Evolutionary conservation across 2,113 vertebrate genomes (phyloP), one percentile per base, ranked within the genome.

Genomic region (Paramisgurnus dabryanus): DNA sequence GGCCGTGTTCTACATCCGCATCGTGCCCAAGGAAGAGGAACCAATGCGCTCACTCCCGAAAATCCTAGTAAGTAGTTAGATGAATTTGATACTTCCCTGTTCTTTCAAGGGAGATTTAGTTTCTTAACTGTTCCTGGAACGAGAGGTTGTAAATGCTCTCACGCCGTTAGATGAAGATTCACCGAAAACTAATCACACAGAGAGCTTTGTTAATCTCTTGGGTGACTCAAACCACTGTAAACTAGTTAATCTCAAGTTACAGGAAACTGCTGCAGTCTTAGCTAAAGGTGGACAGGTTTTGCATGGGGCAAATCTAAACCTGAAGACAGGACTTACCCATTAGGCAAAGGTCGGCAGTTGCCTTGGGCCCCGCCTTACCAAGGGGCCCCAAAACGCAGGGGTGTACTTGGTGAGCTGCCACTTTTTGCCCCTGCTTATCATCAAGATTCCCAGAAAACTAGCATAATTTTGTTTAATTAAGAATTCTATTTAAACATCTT

Each of bases 1-100:
- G 0, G 98, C 97, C 55, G 91, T 97, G 83, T 99, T 99, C 92
- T 99, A 99, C 90, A 96, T 99, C 68, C 95, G 97, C 61, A 99
- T 99, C 82, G 89, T 98, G 84, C 97, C 98, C 89, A 94, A 94
- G 82, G 97, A 99, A 86, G 95, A 95, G 75, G 97, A 99, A 79
- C 96, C 98, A 0, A 84, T 92, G 76, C 93, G 87, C 83, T 99
- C 98, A 0, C 71, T 88, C 5, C 96, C 95, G 58, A 99, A 99
- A 92, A 95, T 98, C 86, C 43, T 98, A 93, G 98, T 99, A 85
- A 88, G 95, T 5, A 10, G 47, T 39, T 5, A 5, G 11, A 70
- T 15, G n/a, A 63, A 63, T 61, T 61, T 2, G 39, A 40, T 74
- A 45, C 39, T 55, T 39, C 12, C 10, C 58, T 22, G 39, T 76